A percentile compares a stretch with the other conserved stretches of the same genome.
These are phyloP conservation scores for Sparidentex hasta DNA, from an alignment of 2,797 vertebrate genomes.

Conservation along the genomic window DNA sequence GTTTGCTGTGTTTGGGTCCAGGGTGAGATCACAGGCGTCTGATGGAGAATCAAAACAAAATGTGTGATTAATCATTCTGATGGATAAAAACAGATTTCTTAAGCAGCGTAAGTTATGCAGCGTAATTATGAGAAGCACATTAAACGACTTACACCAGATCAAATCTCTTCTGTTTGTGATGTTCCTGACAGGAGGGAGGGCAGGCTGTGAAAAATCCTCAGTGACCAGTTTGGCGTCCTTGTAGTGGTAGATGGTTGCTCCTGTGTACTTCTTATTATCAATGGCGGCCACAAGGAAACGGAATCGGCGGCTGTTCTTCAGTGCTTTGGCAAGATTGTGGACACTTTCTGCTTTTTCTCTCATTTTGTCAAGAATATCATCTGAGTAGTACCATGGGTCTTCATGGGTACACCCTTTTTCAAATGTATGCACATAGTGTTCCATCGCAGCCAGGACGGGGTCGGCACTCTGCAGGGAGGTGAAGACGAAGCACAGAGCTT, in stretches of 20 bases:
- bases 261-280: slow-evolving; percentile 20
- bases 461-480: no score
- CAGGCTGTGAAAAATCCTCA: slow-evolving; percentile 18
- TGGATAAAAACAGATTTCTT: no score
- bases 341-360: slow-evolving; percentile 29
- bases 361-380: neutral
- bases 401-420: no score
- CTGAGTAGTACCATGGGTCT: slow-evolving; percentile 1
- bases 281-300: slow-evolving; percentile 29
- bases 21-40: slow-evolving; percentile 37
- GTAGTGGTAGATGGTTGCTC: slow-evolving; percentile 62
- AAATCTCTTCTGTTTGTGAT: neutral
- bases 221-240: neutral
- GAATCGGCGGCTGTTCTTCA: neutral
- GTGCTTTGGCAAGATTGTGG: neutral
- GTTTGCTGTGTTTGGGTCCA: slow-evolving; percentile 28
- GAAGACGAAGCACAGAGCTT: no score
- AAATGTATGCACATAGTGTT: no score
- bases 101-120: no score
- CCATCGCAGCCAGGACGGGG: no score
- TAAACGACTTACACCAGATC: slow-evolving; percentile 10
- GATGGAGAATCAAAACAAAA: neutral
- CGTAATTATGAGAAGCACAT: neutral
- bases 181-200: neutral
- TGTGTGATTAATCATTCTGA: no score